A percentile compares a stretch with the other conserved stretches of the same genome.
phyloP scores from a whole-genome alignment of 2,797 vertebrate species.

The Myotis planiceps region DNA sequence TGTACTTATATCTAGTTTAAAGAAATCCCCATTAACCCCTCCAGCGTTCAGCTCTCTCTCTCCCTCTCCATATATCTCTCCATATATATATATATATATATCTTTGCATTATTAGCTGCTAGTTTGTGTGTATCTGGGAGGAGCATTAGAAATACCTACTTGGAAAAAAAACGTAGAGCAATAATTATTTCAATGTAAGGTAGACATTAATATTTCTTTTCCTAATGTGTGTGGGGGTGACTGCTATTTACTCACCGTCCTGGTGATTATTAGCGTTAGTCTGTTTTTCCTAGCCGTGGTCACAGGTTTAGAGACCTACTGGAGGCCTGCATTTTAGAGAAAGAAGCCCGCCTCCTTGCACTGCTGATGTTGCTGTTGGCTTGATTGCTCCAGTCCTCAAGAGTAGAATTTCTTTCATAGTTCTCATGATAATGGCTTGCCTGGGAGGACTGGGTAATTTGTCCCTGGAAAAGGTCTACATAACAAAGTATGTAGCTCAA shows the following conservation, averaged over 20 bases:
- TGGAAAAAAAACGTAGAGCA: neutral
- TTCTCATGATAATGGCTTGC: slow-evolving; percentile 71
- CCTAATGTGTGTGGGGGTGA: neutral
- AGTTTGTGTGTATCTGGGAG: neutral
- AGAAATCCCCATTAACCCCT: slow-evolving; percentile 31
- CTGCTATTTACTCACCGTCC: slow-evolving; percentile 61
- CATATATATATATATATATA: no score
- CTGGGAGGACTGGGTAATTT: slow-evolving; percentile 71
- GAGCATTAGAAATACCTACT: neutral
- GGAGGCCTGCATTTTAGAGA: slow-evolving; percentile 73
- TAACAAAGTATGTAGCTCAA: slow-evolving; percentile 44
- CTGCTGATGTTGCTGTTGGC: slow-evolving; percentile 58
- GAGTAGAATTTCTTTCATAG: slow-evolving; percentile 69
- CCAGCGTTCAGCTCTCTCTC: neutral
- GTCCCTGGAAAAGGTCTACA: slow-evolving; percentile 60
- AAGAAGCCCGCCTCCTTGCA: slow-evolving; percentile 49
- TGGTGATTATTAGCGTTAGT: slow-evolving; percentile 71
- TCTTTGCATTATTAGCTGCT: neutral
- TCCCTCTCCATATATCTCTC: no score
- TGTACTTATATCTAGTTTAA: slow-evolving; percentile 27
- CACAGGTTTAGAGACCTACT: slow-evolving; percentile 73
- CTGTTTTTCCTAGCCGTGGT: slow-evolving; percentile 72
- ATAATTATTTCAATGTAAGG: neutral
- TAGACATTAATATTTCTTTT: neutral
- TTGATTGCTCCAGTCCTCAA: slow-evolving; percentile 49